phyloP scores from a whole-genome alignment of 2,797 vertebrate species.

The Hephaestus fuliginosus region DNA sequence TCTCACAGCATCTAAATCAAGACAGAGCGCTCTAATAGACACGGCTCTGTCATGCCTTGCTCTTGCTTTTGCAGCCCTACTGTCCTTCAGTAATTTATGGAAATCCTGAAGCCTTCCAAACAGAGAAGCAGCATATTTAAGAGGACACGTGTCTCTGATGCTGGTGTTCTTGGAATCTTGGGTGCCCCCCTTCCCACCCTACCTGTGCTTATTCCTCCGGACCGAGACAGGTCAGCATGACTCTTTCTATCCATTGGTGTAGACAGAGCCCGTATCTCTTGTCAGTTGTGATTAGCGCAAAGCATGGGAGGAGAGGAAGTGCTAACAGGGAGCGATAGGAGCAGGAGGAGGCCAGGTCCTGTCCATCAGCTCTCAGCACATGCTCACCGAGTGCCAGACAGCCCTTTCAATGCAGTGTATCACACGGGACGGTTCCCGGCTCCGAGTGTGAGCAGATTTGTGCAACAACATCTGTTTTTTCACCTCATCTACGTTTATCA shows the following conservation, averaged over 20 bases:
- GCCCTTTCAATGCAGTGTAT: slow-evolving; percentile 49
- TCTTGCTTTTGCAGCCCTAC: slow-evolving; percentile 24
- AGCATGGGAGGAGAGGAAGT: slow-evolving; percentile 57
- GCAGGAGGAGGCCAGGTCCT: slow-evolving; percentile 69
- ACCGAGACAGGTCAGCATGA: slow-evolving; percentile 45
- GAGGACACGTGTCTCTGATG: background rate
- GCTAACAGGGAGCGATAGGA: slow-evolving; percentile 76
- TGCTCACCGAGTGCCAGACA: slow-evolving; percentile 55
- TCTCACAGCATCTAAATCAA: slow-evolving; percentile 50
- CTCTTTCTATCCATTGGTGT: slow-evolving; percentile 38
- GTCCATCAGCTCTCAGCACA: slow-evolving; percentile 74
- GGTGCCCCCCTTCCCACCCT: background rate
- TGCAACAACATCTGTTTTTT: slow-evolving; percentile 45
- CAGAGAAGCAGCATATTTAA: slow-evolving; percentile 8
- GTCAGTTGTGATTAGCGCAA: slow-evolving; percentile 72
- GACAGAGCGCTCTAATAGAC: slow-evolving; percentile 16
- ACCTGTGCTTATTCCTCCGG: slow-evolving; percentile 25
- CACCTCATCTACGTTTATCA: slow-evolving; percentile 29
- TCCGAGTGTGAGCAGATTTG: slow-evolving; percentile 47
- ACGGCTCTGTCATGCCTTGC: slow-evolving; percentile 20
- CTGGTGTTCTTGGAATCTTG: background rate
- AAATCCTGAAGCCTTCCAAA: slow-evolving; percentile 33
- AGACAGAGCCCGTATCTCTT: slow-evolving; percentile 53
- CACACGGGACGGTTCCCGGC: slow-evolving; percentile 54
- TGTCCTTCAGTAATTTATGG: slow-evolving; percentile 21